Evolutionary conservation across 2,888 invertebrate genomes (phyloP), one percentile per base, ranked within the genome.

Genomic region (Crematogaster levior): DNA sequence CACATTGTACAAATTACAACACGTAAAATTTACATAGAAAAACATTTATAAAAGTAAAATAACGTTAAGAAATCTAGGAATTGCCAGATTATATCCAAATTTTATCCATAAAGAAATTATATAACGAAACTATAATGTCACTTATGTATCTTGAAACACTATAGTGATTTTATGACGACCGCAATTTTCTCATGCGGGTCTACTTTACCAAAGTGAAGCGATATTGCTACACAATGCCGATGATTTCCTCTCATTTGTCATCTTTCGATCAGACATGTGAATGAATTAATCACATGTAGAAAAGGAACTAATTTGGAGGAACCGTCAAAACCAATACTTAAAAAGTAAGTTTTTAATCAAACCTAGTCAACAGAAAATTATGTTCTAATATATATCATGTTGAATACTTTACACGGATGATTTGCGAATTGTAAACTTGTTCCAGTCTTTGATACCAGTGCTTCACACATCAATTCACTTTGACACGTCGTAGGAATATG

Each of bases 151-250:
- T 82, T 30, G 56, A 63, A 84, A 85, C 80, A 60, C 81, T 84
- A 83, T 84, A 85, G 83, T 77, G 72, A 85, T 88, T 88, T 84
- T 68, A 66, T 85, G 84, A 88, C 83, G 84, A 40, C 85, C 58
- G 51, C 48, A 51, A 51, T 84, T 87, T 89, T 88, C 90, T 82
- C 89, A 91, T 91, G 91, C 91, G 91, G 91, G 91, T 75, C 80
- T 82, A 89, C 84, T 91, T 86, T 88, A 83, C 61, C n/a, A 65
- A 77, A 88, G 82, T 84, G 61, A 84, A 72, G 37, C 58, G 60
- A 81, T 86, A 88, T 90, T 89, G 72, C 48, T 68, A 75, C 61
- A 90, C 84, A 89, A 88, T 89, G 77, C 63, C 81, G 65, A 79
- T 84, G 85, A 65, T 5, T 60, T 61, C 15, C 3, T 34, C 73